Base-by-base conservation (phyloP, 2,888 invertebrate species). In the Andricus quercusramuli region DNA sequence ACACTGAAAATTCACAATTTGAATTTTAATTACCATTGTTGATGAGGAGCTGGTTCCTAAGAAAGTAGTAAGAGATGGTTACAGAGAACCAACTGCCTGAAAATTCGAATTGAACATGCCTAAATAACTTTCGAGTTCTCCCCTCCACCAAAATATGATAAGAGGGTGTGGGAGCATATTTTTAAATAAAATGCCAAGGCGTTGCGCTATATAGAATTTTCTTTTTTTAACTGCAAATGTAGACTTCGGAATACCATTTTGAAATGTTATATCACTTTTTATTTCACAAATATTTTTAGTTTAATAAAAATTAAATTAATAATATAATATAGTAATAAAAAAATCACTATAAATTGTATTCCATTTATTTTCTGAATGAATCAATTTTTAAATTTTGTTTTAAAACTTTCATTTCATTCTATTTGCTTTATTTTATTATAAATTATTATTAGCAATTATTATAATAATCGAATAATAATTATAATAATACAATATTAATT, bases 11-110 rank as follows among this genome's bases (percentile, higher is more conserved):
- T 11, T 25, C 68, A 68, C 68, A 47, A 68, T 68, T 68, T 68
- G 17, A 29, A 77, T 66, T 79, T 78, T 89, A 90, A 90, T 91
- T 91, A 91, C 91, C 91, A 91, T 91, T 83, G 82, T 88, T 89
- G 88, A 90, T 87, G 89, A 74, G 83, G 70, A 85, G 88, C 89
- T 88, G 89, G 86, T 89, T 89, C 88, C 85, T 88, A 86, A 20
- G 37, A n/a, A 37, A 74, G 32, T 37, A 13, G 15, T 25, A 80
- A 92, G 91, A 93, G 92, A 91, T 92, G 92, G 91, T 91, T 86
- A 91, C 91, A 85, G 88, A 85, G 90, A 92, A 92, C 92, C 92
- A 92, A 92, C 92, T 93, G 92, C 90, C 90, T 88, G 87, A 90
- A 85, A 87, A 81, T 89, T 90, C 90, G 90, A 89, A 87, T 88